These are phyloP conservation scores for Ladona fulva DNA, from an alignment of 1,140 invertebrate genomes.

Conservation along the genomic window DNA sequence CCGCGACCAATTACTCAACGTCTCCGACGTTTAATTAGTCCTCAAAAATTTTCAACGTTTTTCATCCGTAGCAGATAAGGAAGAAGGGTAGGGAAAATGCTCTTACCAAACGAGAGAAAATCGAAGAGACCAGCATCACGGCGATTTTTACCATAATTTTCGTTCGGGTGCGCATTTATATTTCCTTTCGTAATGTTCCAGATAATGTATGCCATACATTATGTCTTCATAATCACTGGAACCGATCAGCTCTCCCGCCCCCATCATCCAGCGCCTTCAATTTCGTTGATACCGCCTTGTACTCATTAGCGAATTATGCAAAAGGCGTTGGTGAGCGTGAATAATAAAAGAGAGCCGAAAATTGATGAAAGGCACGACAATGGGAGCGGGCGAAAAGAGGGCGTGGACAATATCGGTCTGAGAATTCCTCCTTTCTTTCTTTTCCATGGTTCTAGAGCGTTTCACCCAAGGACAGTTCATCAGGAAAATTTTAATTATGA, in stretches of 20 bases:
- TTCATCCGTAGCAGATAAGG: not conserved
- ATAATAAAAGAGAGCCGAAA: not conserved
- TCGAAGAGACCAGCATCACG: not conserved
- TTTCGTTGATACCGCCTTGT: not conserved
- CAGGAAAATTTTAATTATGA: too few species aligned
- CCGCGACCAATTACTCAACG: too few species aligned
- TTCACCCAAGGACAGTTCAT: too few species aligned
- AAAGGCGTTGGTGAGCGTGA: not conserved
- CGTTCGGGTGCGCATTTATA: not conserved
- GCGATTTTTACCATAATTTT: not conserved
- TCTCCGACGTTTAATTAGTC: too few species aligned
- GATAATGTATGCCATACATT: not conserved
- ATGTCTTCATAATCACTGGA: not conserved
- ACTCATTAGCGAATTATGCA: constrained; percentile 4
- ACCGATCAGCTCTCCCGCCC: not conserved
- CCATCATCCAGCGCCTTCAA: not conserved
- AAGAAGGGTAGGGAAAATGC: not conserved
- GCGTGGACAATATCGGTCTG: too few species aligned
- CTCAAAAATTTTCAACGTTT: not conserved
- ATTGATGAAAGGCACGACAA: not conserved
- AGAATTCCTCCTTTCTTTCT: too few species aligned
- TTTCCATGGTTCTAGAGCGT: too few species aligned
- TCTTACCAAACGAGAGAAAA: not conserved
- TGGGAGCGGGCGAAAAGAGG: not conserved
- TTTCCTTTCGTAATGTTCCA: not conserved